Conservation (phyloP, 2,113 vertebrate species). For the Eonycteris spelaea region DNA sequence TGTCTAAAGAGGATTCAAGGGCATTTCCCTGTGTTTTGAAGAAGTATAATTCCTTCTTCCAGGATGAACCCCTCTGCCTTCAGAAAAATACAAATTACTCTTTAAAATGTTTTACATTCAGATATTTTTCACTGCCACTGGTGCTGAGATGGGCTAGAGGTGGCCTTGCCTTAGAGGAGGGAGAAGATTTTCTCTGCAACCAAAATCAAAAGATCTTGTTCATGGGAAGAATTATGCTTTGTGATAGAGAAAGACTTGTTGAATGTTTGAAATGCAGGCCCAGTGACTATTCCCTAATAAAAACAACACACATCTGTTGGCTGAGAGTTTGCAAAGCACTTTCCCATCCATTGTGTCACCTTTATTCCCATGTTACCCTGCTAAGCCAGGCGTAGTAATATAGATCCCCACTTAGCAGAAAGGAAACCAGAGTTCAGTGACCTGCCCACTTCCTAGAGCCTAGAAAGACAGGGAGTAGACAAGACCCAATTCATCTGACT, state of each 20-base stretch:
- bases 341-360: neutral
- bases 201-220: neutral
- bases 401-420: neutral
- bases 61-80: neutral
- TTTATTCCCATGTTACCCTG: neutral
- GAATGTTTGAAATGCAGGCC: neutral
- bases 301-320: neutral
- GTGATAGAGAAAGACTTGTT: neutral
- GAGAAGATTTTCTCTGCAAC: neutral
- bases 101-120: neutral
- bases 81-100: neutral
- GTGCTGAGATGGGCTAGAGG: neutral
- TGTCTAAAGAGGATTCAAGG: neutral
- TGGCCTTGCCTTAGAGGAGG: neutral
- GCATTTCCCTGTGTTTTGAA: neutral
- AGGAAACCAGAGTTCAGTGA: neutral
- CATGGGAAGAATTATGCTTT: neutral
- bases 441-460: neutral
- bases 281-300: neutral
- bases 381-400: neutral
- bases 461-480: neutral
- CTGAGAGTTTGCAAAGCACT: neutral
- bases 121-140: neutral
- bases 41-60: neutral
- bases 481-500: neutral